A percentile compares a stretch with the other conserved stretches of the same genome.
phyloP scores from a whole-genome alignment of 64 coral and sea anemone genomes.

The Pocillopora verrucosa region DNA sequence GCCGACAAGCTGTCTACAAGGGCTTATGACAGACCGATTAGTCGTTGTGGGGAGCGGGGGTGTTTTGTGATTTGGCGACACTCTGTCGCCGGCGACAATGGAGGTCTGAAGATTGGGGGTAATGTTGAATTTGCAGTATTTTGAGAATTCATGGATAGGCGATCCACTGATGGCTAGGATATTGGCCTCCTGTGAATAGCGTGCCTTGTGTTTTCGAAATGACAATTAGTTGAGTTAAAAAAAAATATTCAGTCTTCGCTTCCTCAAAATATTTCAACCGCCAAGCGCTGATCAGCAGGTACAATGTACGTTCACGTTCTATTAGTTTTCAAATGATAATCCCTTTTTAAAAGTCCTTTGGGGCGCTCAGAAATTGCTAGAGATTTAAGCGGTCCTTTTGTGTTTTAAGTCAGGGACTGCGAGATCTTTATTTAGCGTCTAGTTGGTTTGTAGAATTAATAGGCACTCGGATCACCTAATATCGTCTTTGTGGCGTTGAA shows the following conservation, averaged over 20 bases:
- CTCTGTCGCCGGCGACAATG: constrained; percentile 88
- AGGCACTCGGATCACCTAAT: not conserved
- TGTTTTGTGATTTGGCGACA: constrained; percentile 84
- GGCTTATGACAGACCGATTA: constrained; percentile 39
- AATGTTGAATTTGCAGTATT: constrained; percentile 83
- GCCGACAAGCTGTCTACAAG: constrained; percentile 37
- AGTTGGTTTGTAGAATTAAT: not conserved
- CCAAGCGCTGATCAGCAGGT: not conserved
- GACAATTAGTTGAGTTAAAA: constrained; percentile 23
- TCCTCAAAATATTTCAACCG: not conserved
- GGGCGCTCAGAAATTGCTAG: not conserved
- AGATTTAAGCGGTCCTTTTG: constrained; percentile 6
- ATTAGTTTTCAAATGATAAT: not conserved
- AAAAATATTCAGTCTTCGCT: constrained; percentile 9
- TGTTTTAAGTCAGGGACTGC: not conserved
- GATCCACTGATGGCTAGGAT: constrained; percentile 29
- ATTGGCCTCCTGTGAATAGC: constrained; percentile 43
- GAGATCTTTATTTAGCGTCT: not conserved
- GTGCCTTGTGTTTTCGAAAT: constrained; percentile 27
- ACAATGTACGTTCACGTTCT: not conserved
- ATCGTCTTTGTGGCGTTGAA: not conserved
- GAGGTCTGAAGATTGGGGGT: constrained; percentile 47
- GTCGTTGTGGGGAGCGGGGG: constrained; percentile 52
- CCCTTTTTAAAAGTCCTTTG: not conserved
- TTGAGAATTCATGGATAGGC: constrained; percentile 64